phyloP scores from a whole-genome alignment of 2,888 invertebrate genomes.

The Eurytoma californica region DNA sequence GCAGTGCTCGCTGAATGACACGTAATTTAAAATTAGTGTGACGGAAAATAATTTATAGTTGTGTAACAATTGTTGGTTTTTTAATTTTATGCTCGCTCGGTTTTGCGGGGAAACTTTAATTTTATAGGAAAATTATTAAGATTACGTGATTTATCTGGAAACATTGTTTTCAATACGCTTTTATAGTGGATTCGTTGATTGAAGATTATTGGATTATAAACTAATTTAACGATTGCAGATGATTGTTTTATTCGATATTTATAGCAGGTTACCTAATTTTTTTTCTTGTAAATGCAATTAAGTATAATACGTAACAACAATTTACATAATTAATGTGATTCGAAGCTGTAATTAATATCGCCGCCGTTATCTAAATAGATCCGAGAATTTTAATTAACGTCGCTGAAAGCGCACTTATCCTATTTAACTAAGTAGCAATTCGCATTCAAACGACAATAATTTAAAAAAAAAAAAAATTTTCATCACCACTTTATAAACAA shows the following conservation, averaged over 20 bases:
- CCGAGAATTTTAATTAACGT: not conserved
- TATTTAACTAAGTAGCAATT: not conserved
- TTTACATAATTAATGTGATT: not conserved
- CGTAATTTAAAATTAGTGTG: not conserved
- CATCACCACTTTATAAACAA: not conserved
- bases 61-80: too few relatives aligned
- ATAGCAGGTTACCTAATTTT: not conserved
- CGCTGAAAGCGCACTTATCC: not conserved
- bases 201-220: too few relatives aligned
- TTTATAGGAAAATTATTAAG: too few relatives aligned
- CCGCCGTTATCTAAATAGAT: slow-evolving; percentile 7
- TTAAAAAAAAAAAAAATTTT: not conserved
- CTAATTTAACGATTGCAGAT: too few relatives aligned
- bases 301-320: not conserved
- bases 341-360: not conserved
- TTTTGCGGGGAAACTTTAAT: too few relatives aligned
- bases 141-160: too few relatives aligned
- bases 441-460: not conserved
- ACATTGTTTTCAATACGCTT: too few relatives aligned
- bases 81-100: too few relatives aligned
- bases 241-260: not conserved
- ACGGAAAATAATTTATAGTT: not conserved
- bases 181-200: too few relatives aligned
- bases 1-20: too few relatives aligned
- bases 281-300: not conserved